Evolutionary conservation across 2,113 vertebrate genomes (phyloP).

Genomic region (Barnardius zonarius): DNA sequence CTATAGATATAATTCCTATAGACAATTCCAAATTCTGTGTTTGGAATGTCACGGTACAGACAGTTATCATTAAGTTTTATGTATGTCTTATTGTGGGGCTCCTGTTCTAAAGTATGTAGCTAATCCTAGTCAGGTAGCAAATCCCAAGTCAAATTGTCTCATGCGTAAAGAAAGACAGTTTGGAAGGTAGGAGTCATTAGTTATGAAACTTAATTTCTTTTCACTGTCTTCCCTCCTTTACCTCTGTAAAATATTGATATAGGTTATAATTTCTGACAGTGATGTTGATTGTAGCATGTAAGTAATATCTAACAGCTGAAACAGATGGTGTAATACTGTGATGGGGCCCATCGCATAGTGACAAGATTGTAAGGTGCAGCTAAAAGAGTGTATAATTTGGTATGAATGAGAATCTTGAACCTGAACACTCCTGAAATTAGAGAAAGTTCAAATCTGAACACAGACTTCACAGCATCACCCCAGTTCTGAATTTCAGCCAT

Average conservation of each 20-base stretch:
- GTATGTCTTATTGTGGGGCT: neutral
- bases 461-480: neutral
- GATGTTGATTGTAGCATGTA: neutral
- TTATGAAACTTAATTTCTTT: conserved; percentile 43
- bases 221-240: neutral
- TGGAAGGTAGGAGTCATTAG: neutral
- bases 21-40: neutral
- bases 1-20: neutral
- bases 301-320: neutral
- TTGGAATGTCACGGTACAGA: neutral
- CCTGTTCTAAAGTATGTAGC: conserved; percentile 11
- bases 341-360: neutral
- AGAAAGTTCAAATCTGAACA: neutral
- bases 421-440: neutral
- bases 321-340: neutral
- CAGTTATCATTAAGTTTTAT: neutral
- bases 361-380: neutral
- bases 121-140: conserved; percentile 27
- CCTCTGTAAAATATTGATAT: conserved; percentile 14
- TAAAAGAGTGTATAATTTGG: neutral
- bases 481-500: neutral
- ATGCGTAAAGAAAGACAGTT: neutral
- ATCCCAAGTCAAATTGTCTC: conserved; percentile 17
- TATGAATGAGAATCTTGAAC: neutral
- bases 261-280: conserved; percentile 5